Percentiles rank a stretch among this genome's conserved stretches.
Evolutionary conservation across 1,140 invertebrate species (phyloP).

Genomic region (Oryzaephilus surinamensis): DNA sequence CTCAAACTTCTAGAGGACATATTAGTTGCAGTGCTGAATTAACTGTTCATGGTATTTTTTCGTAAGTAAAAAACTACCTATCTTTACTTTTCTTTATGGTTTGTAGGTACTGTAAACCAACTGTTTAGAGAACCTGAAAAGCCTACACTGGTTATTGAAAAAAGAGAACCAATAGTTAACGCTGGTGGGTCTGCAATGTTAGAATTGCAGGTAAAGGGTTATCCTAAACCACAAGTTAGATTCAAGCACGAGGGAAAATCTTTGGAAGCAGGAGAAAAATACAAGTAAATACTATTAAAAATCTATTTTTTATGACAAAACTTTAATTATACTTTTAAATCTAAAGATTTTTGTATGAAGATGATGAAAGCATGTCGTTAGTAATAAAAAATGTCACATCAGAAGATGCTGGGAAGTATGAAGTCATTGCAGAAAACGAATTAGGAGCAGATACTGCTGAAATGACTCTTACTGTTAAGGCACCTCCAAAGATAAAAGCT

Average conservation of each 20-base stretch:
- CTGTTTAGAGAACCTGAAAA: conserved; percentile 70
- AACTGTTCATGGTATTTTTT: conserved; percentile 66
- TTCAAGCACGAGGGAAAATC: conserved; percentile 81
- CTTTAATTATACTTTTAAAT: not conserved
- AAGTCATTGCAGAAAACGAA: conserved; percentile 76
- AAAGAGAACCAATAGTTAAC: conserved; percentile 61
- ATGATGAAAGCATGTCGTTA: conserved; percentile 81
- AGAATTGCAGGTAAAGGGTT: conserved; percentile 86
- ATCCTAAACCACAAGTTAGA: conserved; percentile 82
- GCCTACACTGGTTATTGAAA: conserved; percentile 64
- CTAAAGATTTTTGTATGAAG: conserved; percentile 88
- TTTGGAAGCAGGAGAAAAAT: conserved; percentile 65
- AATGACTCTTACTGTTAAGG: conserved; percentile 66
- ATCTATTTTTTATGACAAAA: not conserved
- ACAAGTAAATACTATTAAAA: conserved; percentile 49
- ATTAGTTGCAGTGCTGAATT: conserved; percentile 90
- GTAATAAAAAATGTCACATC: conserved; percentile 80
- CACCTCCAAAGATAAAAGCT: conserved; percentile 71
- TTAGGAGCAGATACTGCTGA: conserved; percentile 70
- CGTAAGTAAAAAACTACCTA: no score
- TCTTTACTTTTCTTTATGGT: no score
- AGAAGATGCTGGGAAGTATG: conserved; percentile 78
- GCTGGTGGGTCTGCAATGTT: conserved; percentile 89
- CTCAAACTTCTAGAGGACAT: conserved; percentile 81
- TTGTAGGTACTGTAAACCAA: conserved; percentile 69